Evolutionary conservation across 2,797 vertebrate species (phyloP).

Genomic region (Zenarchopterus dispar): DNA sequence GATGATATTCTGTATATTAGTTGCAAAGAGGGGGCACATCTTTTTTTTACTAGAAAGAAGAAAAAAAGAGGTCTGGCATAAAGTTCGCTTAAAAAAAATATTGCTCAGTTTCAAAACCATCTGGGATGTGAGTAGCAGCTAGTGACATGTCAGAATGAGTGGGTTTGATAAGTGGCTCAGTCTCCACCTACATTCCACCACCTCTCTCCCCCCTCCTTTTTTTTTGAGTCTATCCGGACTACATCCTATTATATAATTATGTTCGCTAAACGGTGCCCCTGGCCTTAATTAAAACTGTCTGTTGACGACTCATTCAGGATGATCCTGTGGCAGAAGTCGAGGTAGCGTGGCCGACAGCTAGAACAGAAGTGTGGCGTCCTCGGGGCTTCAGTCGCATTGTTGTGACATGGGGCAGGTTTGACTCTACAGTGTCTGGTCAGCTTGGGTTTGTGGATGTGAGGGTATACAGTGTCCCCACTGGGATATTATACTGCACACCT

Average conservation of each 20-base stretch:
- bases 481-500: conserved; percentile 64
- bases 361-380: conserved; percentile 34
- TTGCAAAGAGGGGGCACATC: too few species aligned
- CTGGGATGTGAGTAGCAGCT: conserved; percentile 13
- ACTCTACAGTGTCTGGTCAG: conserved; percentile 63
- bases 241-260: conserved; percentile 72
- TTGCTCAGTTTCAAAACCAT: neutral
- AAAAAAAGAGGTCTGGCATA: too few species aligned
- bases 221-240: conserved; percentile 39
- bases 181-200: conserved; percentile 10
- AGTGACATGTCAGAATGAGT: conserved; percentile 25
- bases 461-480: conserved; percentile 50
- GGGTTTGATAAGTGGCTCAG: conserved; percentile 15
- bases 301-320: conserved; percentile 79
- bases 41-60: too few species aligned
- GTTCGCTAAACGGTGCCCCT: conserved; percentile 64
- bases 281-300: conserved; percentile 78
- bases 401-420: conserved; percentile 33
- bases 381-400: conserved; percentile 40
- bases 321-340: conserved; percentile 59
- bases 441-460: conserved; percentile 39
- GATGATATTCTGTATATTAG: too few species aligned
- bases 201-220: neutral
- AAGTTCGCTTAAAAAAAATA: too few species aligned
- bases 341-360: conserved; percentile 52